phyloP scores from a whole-genome alignment of 2,888 invertebrate genomes.

The Tetragonula carbonaria region DNA sequence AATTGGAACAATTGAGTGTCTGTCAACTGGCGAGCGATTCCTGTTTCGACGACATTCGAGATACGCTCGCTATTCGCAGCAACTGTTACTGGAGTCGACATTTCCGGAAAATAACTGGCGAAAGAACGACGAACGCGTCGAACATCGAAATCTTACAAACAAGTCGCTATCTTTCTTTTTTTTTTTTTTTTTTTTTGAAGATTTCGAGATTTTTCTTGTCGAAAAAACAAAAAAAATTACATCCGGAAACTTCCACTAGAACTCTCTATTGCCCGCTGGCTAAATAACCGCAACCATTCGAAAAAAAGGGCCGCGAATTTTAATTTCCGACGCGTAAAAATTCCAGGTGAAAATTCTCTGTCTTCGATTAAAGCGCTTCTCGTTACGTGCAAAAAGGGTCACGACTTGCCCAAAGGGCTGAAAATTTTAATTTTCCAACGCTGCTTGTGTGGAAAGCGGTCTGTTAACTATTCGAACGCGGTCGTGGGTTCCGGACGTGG shows the following conservation, averaged over 20 bases:
- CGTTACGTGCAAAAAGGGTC: neutral
- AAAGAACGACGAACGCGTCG: too few relatives aligned
- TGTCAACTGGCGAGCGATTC: too few relatives aligned
- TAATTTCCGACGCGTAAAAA: neutral
- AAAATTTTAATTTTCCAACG: neutral
- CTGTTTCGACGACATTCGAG: too few relatives aligned
- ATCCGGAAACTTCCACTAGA: neutral
- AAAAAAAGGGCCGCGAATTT: neutral
- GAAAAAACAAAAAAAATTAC: neutral
- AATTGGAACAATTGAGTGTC: too few relatives aligned
- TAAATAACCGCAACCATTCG: neutral
- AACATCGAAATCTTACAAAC: too few relatives aligned
- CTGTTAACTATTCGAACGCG: neutral
- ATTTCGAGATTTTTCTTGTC: neutral
- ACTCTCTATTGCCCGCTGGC: neutral
- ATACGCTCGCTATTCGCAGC: too few relatives aligned
- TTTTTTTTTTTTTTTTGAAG: neutral
- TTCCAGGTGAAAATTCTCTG: neutral
- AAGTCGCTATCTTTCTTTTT: neutral
- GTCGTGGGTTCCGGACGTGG: neutral
- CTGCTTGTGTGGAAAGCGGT: neutral
- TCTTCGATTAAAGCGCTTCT: neutral
- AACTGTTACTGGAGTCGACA: too few relatives aligned
- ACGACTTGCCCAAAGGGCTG: neutral
- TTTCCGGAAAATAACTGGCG: too few relatives aligned